Base-by-base conservation (phyloP, 2,797 vertebrate species). In the Triplophysa yarkandensis region DNA sequence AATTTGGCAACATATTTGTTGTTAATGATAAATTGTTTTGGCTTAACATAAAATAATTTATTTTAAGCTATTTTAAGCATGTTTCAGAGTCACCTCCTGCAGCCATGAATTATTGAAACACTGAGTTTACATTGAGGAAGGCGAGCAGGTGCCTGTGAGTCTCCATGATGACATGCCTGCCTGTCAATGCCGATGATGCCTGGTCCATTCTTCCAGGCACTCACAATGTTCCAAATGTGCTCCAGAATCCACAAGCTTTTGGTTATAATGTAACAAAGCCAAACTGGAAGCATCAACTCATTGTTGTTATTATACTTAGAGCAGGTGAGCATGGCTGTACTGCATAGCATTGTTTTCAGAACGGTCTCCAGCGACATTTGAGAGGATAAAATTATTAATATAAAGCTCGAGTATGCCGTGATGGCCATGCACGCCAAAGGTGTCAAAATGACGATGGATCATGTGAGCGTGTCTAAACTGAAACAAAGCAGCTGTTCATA, bases 201-300 rank as follows among this genome's bases (percentile, higher is more conserved):
- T 13, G 10, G 3, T 32, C 41, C 79, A 68, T 76, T 34, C 66
- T 74, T 30, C 14, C n/a, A 55, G 66, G 70, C 61, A 4, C 78
- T 74, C 69, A 52, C 55, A 60, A 4, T 70, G 70, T 61, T 50
- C 50, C 21, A 25, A 77, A 71, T 81, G 78, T 73, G 80, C 68
- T 58, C 28, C 14, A 25, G 41, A 75, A 48, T 69, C 70, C 65
- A 81, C 52, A 19, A 43, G 69, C 81, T 77, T 68, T 82, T 79
- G 81, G 65, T 80, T 86, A 79, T 83, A 85, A 77, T 83, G 67
- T 50, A 81, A 71, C 85, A 86, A 88, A 84, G 73, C 76, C 74
- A 11, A 75, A 68, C 43, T 69, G 57, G 64, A 71, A 63, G 41
- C 46, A 16, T 50, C 66, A 39, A 21, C 44, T 68, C 41, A 67